phyloP scores from a whole-genome alignment of 2,113 vertebrate species.

The Cryptomyrus ogoouensis region DNA sequence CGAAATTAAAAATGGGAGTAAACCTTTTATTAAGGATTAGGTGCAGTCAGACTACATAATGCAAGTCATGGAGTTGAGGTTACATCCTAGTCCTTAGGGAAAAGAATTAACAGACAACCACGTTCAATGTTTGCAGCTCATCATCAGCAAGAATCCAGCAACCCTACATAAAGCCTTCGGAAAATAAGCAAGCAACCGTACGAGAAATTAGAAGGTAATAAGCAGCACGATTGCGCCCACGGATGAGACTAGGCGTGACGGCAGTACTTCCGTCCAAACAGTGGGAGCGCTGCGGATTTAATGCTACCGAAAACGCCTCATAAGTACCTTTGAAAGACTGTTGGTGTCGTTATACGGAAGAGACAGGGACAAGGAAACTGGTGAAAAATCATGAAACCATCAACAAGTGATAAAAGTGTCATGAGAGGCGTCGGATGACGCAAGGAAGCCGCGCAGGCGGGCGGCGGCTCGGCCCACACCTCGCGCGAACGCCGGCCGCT shows the following conservation, averaged over 20 bases:
- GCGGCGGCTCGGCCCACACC: too few species aligned
- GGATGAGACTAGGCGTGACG: background rate
- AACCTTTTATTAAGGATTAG: background rate
- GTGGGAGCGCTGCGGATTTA: background rate
- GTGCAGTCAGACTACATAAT: background rate
- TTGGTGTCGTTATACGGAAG: background rate
- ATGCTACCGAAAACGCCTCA: background rate
- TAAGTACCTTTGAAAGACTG: background rate
- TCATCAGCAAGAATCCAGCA: background rate
- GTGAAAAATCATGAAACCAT: background rate
- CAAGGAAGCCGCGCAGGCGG: background rate
- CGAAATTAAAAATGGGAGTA: background rate
- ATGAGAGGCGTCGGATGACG: background rate
- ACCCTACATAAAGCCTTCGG: background rate
- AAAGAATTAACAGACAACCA: background rate
- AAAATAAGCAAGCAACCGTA: background rate
- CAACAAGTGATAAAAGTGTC: background rate
- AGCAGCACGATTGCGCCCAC: background rate
- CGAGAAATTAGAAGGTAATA: background rate
- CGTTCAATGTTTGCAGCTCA: background rate
- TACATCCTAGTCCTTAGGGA: background rate
- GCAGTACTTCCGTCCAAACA: background rate
- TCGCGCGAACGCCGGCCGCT: background rate
- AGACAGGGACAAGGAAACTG: background rate
- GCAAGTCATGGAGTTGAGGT: background rate